Conservation (phyloP, 2,888 invertebrate species). For the Lomographa bimaculata region DNA sequence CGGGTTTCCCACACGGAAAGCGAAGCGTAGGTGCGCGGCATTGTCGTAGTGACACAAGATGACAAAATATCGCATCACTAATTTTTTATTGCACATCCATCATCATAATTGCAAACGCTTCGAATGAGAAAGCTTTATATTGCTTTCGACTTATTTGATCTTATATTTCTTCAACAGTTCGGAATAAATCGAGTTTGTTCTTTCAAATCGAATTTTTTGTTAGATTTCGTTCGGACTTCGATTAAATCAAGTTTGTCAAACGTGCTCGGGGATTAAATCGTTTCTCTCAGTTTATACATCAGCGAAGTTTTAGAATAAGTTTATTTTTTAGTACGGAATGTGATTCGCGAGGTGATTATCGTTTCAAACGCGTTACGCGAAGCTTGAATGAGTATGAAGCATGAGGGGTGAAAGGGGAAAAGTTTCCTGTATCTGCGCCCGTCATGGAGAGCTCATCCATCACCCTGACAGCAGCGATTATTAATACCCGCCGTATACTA, state of each 20-base stretch:
- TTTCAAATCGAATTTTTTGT: constrained; percentile 16
- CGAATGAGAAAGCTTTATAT: constrained; percentile 6
- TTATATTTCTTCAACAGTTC: constrained; percentile 3
- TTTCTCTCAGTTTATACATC: constrained; percentile 5
- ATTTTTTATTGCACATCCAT: constrained; percentile 25
- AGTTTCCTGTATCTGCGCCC: constrained; percentile 53
- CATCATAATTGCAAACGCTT: constrained; percentile 27
- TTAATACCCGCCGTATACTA: constrained; percentile 52
- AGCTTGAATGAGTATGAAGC: constrained; percentile 25
- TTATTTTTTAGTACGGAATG: constrained; percentile 1
- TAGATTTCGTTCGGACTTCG: constrained; percentile 9
- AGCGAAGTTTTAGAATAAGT: background rate
- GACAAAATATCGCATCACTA: constrained; percentile 16
- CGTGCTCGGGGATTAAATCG: constrained; percentile 9
- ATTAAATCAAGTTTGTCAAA: constrained; percentile 11
- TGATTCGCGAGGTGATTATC: constrained; percentile 21
- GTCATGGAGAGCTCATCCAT: constrained; percentile 71
- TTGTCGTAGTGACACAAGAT: constrained; percentile 17
- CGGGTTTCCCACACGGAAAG: constrained; percentile 47
- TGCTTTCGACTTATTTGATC: background rate
- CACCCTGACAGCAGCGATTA: constrained; percentile 70
- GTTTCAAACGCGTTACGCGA: constrained; percentile 12
- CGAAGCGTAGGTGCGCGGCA: constrained; percentile 40
- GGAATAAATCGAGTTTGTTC: constrained; percentile 15
- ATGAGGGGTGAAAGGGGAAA: constrained; percentile 41